Evolutionary conservation across 2,113 vertebrate species (phyloP).

Genomic region (Cyprinodon brontotheroides): DNA sequence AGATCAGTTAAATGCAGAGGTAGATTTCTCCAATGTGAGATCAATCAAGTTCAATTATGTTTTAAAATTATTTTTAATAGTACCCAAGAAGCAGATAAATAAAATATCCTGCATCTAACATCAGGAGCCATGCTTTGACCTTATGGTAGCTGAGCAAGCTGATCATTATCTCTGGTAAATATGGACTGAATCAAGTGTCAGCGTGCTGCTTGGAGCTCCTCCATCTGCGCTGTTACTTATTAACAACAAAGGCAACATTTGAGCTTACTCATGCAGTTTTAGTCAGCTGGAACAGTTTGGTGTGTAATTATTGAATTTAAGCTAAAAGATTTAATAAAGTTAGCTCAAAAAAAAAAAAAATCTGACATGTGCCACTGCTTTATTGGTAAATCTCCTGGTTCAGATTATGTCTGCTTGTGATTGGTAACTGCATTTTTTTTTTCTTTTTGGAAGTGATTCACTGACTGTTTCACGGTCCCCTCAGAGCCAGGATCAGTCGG

Average conservation of each 20-base stretch:
- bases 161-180: conserved; percentile 20
- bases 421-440: background rate
- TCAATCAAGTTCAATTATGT: too few species aligned
- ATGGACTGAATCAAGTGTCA: background rate
- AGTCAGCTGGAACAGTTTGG: background rate
- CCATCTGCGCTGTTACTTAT: conserved; percentile 45
- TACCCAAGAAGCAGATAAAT: background rate
- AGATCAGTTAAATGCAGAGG: too few species aligned
- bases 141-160: background rate
- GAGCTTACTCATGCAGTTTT: conserved; percentile 27
- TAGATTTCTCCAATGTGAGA: too few species aligned
- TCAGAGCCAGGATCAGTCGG: background rate
- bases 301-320: conserved; percentile 17
- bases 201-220: background rate
- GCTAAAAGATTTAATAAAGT: conserved; percentile 13
- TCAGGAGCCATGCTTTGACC: background rate
- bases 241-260: conserved; percentile 26
- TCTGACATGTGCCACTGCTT: background rate
- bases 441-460: conserved; percentile 3
- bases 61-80: too few species aligned
- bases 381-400: conserved; percentile 7
- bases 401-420: background rate
- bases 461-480: conserved; percentile 12
- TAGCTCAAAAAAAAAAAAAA: conserved; percentile 1
- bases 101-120: background rate